phyloP scores from a whole-genome alignment of 2,888 invertebrate genomes.

The Lycophotia porphyrea region DNA sequence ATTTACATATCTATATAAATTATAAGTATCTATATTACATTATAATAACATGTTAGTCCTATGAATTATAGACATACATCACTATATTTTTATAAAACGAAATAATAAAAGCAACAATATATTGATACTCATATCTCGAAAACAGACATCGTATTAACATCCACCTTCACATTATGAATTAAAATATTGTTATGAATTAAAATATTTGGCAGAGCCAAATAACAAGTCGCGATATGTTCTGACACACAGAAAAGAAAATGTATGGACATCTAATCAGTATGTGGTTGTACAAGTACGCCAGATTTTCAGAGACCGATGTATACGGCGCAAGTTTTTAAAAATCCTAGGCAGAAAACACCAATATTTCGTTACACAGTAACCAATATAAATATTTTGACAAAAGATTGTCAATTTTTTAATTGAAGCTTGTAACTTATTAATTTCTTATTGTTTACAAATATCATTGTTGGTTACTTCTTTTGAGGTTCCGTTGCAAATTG shows the following conservation, averaged over 20 bases:
- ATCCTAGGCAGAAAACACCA: slow-evolving; percentile 8
- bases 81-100: slow-evolving; percentile 38
- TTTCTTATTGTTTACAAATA: slow-evolving; percentile 19
- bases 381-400: slow-evolving; percentile 23
- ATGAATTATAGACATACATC: slow-evolving; percentile 46
- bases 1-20: too few species aligned
- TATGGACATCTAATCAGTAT: background rate
- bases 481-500: background rate
- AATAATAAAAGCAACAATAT: slow-evolving; percentile 49
- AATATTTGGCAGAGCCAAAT: background rate
- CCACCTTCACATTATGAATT: slow-evolving; percentile 24
- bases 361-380: slow-evolving; percentile 55
- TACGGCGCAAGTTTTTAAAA: background rate
- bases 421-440: background rate
- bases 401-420: slow-evolving; percentile 6
- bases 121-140: slow-evolving; percentile 42
- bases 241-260: background rate
- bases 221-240: background rate
- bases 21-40: slow-evolving; percentile 63
- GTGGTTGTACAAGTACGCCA: background rate
- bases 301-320: slow-evolving; percentile 2
- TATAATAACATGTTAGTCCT: slow-evolving; percentile 59
- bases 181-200: background rate
- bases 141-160: slow-evolving; percentile 8
- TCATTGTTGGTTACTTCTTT: background rate